phyloP scores from a whole-genome alignment of 2,797 vertebrate species.

The Emydoidea blandingii region DNA sequence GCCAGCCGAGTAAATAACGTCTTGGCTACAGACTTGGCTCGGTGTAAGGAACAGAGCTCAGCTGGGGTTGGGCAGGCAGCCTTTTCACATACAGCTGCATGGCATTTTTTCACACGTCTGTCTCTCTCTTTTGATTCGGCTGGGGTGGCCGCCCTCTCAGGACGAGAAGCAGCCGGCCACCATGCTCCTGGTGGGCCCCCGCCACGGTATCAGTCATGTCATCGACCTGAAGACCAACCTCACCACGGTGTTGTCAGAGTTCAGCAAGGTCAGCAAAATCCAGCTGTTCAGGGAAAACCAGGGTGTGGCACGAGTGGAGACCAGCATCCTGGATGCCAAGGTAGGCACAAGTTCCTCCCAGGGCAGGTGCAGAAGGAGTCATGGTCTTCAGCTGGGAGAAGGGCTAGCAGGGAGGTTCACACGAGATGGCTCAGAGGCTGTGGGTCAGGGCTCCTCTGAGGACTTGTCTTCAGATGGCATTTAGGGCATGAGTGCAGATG shows the following conservation, averaged over 20 bases:
- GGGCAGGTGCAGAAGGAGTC: background rate
- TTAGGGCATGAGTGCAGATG: background rate
- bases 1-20: rapidly evolving
- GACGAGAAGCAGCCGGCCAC: constrained; percentile 97
- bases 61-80: background rate
- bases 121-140: background rate
- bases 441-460: background rate
- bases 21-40: background rate
- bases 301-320: constrained; percentile 96
- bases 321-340: constrained; percentile 96
- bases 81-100: no score
- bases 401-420: rapidly evolving
- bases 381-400: rapidly evolving
- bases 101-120: background rate
- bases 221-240: constrained; percentile 99
- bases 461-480: background rate
- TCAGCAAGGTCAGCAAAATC: constrained; percentile 96
- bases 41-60: background rate
- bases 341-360: constrained; percentile 66
- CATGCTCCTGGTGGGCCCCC: constrained; percentile 94
- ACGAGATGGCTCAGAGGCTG: rapidly evolving
- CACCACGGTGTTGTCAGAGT: constrained; percentile 96
- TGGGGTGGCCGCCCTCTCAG: constrained; percentile 72
- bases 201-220: constrained; percentile 98
- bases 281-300: constrained; percentile 98